Conservation (phyloP, 2,797 vertebrate genomes). For the Microchirus variegatus region DNA sequence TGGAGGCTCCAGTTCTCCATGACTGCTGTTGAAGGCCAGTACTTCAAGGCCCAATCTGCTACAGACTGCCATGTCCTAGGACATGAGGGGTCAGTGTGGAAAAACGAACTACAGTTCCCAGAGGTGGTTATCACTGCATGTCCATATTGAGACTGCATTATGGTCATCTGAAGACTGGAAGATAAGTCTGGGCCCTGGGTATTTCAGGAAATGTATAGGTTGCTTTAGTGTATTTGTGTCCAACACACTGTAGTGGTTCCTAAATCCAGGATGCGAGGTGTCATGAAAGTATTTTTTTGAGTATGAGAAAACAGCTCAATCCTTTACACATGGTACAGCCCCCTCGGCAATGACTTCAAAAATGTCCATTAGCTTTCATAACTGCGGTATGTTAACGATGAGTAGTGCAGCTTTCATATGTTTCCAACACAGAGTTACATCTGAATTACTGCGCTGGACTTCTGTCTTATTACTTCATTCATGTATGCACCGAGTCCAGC, state of each 20-base stretch:
- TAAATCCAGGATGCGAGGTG: too few species aligned
- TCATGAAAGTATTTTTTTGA: too few species aligned
- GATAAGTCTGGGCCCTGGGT: not conserved
- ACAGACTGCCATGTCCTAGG: not conserved
- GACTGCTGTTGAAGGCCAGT: not conserved
- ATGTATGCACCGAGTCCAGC: constrained; percentile 42
- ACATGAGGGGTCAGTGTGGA: not conserved
- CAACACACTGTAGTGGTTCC: too few species aligned
- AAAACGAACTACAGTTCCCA: not conserved
- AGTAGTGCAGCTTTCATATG: constrained; percentile 16
- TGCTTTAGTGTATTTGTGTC: too few species aligned
- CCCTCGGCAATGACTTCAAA: too few species aligned
- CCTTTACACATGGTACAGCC: too few species aligned
- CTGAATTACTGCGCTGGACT: constrained; percentile 44
- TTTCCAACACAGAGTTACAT: constrained; percentile 38
- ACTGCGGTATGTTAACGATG: constrained; percentile 15
- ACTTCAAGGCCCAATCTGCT: not conserved
- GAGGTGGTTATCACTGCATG: not conserved
- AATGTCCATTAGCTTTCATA: not conserved
- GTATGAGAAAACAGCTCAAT: too few species aligned
- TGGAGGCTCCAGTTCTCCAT: not conserved
- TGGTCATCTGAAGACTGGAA: not conserved
- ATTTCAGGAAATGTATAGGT: too few species aligned
- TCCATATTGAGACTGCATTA: not conserved
- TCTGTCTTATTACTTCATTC: constrained; percentile 46